Evolutionary conservation across 2,113 vertebrate genomes (phyloP).

Genomic region (Dromaius novaehollandiae): DNA sequence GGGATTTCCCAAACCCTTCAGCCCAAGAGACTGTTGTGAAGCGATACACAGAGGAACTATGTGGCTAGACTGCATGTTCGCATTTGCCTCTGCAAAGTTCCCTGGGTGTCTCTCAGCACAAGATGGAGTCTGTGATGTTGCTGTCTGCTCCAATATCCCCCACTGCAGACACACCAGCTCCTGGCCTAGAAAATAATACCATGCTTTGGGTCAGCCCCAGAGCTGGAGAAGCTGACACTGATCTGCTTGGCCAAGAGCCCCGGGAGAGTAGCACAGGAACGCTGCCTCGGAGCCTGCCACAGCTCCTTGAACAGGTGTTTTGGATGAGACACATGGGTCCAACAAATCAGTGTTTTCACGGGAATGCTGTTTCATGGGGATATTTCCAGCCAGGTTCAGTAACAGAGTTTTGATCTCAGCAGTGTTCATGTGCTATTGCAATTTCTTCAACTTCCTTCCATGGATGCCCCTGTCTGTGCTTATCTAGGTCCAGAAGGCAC

Average conservation of each 20-base stretch:
- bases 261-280: not conserved
- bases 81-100: not conserved
- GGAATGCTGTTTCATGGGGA: not conserved
- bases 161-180: not conserved
- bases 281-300: not conserved
- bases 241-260: not conserved
- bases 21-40: not conserved
- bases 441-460: not conserved
- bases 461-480: fast-evolving
- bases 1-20: not conserved
- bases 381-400: not conserved
- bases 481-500: not conserved
- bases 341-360: not conserved
- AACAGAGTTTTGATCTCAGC: not conserved
- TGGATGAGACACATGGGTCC: not conserved
- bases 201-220: not conserved
- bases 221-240: not conserved
- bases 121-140: fast-evolving
- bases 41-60: not conserved
- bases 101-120: not conserved
- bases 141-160: not conserved
- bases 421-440: not conserved
- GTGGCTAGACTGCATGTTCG: not conserved
- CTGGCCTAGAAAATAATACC: not conserved
- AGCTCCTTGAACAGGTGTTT: not conserved